A percentile compares a stretch with the other conserved stretches of the same genome.
These are phyloP conservation scores for Drosophila kanekoi DNA, from an alignment of 2,888 invertebrate genomes.

Conservation along the genomic window DNA sequence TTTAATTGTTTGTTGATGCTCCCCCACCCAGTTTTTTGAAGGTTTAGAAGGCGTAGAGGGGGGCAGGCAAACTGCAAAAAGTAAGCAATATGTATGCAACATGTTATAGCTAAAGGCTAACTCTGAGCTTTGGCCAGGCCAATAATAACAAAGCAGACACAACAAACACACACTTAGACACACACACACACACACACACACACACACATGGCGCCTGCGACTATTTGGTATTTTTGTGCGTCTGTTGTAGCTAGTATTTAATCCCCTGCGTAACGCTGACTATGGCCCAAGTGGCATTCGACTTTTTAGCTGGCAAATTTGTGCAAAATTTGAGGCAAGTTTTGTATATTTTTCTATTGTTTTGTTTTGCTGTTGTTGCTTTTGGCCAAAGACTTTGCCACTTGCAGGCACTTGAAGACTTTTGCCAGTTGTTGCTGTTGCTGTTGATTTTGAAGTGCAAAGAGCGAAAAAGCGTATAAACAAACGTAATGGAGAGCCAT, in stretches of 20 bases:
- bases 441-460: slow-evolving; percentile 76
- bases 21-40: not conserved
- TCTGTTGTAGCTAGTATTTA: slow-evolving; percentile 42
- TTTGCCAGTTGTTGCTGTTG: slow-evolving; percentile 43
- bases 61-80: slow-evolving; percentile 13
- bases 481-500: slow-evolving; percentile 77
- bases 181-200: too few relatives aligned
- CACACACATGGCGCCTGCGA: slow-evolving; percentile 39
- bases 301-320: slow-evolving; percentile 60
- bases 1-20: slow-evolving; percentile 67
- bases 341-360: slow-evolving; percentile 25
- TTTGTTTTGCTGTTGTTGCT: slow-evolving; percentile 14
- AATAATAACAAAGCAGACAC: slow-evolving; percentile 64
- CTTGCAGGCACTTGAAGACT: slow-evolving; percentile 71
- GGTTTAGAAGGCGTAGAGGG: not conserved
- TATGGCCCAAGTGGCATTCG: slow-evolving; percentile 37
- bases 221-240: slow-evolving; percentile 52
- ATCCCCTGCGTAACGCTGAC: not conserved
- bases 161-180: slow-evolving; percentile 28
- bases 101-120: slow-evolving; percentile 50
- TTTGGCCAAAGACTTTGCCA: slow-evolving; percentile 56
- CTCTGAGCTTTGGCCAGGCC: slow-evolving; percentile 55
- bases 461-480: slow-evolving; percentile 74
- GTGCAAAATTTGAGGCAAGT: slow-evolving; percentile 42
- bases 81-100: slow-evolving; percentile 37